Base-by-base conservation (phyloP, 2,888 invertebrate genomes). In the Ochropacha duplaris region DNA sequence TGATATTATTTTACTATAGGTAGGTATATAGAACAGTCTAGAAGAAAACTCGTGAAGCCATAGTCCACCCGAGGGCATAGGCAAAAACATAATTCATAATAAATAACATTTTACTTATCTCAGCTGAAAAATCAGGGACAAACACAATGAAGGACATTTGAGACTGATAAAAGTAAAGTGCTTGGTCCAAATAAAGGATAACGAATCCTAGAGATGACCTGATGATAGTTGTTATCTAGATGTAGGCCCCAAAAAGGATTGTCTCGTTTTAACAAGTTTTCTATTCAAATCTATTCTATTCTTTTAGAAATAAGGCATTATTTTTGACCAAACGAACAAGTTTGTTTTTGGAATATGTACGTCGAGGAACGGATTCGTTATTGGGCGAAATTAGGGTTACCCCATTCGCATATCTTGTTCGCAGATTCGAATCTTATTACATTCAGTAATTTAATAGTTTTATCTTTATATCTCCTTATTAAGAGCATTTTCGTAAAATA, bases 321-420 rank as follows among this genome's bases (percentile, higher is more conserved):
- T 26, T 28, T 28, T 28, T 28, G 9, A 4, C 28, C 6, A 28
- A 28, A 28, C 28, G 28, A 36, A 36, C n/a, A 36, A n/a, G n/a
- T 36, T 36, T 36, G n/a, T 36, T n/a, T 36, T n/a, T 8, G 19
- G 24, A 24, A n/a, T n/a, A n/a, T 5, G 24, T 19, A 44, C 5
- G 44, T 44, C 4, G n/a, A n/a, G n/a, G 39, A 44, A 19, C 57
- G 57, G 51, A 57, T 56, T 54, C 62, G 60, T 71, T 69, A 70
- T 71, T 65, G 63, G 60, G 65, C 60, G 62, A 63, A 71, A 69
- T 65, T 67, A 71, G 59, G 65, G 61, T 60, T 58, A 61, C 58
- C 59, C 55, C 58, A 69, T 67, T 63, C 59, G 58, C 59, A 61
- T 69, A 68, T 66, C 62, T 58, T 44, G 44, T 59, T 22, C 22